Evolutionary conservation across 2,113 vertebrate genomes (phyloP).

Genomic region (Oceanites oceanicus): DNA sequence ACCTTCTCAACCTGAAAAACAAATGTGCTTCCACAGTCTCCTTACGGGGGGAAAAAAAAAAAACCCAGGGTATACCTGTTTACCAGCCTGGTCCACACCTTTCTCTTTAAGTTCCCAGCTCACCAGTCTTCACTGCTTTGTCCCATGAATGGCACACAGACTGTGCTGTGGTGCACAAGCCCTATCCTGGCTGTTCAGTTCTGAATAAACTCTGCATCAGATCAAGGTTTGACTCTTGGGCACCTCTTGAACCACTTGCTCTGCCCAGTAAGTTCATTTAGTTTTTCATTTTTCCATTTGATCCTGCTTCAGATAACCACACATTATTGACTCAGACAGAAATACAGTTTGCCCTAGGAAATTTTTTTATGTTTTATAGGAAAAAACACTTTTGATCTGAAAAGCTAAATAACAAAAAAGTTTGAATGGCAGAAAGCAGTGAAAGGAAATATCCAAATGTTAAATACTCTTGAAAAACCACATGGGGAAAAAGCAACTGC

Average conservation of each 20-base stretch:
- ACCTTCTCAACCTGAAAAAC: not conserved
- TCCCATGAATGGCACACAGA: not conserved
- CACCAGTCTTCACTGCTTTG: not conserved
- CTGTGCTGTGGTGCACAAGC: not conserved
- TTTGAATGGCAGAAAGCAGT: not conserved
- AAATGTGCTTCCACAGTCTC: not conserved
- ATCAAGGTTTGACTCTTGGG: not conserved
- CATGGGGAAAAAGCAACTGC: not conserved
- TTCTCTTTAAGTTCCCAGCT: not conserved
- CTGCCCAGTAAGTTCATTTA: not conserved
- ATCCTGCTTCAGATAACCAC: not conserved
- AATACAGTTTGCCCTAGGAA: not conserved
- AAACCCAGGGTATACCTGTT: not conserved
- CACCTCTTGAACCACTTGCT: not conserved
- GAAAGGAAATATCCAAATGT: constrained; percentile 28
- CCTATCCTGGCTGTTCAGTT: not conserved
- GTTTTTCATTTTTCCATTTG: not conserved
- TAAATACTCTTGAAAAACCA: constrained; percentile 16
- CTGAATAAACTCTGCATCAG: not conserved
- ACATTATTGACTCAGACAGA: not conserved
- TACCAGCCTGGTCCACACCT: not conserved
- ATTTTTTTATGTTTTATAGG: not conserved
- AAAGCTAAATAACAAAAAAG: not conserved
- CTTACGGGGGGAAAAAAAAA: not conserved
- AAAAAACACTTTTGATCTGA: not conserved